A percentile compares a stretch with the other conserved stretches of the same genome.
Evolutionary conservation across 2,113 vertebrate genomes (phyloP).

Genomic region (Onychorhynchus coronatus): DNA sequence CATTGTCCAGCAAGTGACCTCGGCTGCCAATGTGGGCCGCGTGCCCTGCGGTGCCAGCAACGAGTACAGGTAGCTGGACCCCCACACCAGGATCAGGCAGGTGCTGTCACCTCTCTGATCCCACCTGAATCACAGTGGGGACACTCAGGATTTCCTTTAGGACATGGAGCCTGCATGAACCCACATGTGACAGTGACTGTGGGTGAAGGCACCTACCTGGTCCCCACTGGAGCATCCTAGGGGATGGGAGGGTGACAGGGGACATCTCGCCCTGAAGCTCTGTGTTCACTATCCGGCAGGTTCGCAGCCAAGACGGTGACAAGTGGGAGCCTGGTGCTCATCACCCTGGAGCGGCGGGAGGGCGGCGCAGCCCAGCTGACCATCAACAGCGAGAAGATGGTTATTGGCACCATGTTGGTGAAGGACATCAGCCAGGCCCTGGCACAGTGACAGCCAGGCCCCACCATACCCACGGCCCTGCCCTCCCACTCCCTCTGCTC

Average conservation of each 20-base stretch:
- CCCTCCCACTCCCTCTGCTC: background rate
- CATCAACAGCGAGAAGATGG: slow-evolving; percentile 97
- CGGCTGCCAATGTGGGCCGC: slow-evolving; percentile 86
- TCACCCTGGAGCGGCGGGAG: slow-evolving; percentile 82
- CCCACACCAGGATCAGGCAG: background rate
- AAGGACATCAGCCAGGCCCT: slow-evolving; percentile 91
- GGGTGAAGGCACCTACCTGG: accelerated
- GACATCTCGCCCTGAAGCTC: background rate
- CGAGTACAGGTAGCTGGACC: slow-evolving; percentile 85
- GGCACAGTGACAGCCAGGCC: slow-evolving; percentile 72
- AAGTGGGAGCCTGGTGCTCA: slow-evolving; percentile 87
- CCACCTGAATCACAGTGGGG: accelerated
- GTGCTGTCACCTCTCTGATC: accelerated
- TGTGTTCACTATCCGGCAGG: slow-evolving; percentile 60
- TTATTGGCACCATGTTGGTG: slow-evolving; percentile 95
- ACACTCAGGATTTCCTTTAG: background rate
- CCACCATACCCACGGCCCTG: accelerated
- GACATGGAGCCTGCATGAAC: background rate
- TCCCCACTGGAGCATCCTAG: accelerated
- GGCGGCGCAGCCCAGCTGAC: slow-evolving; percentile 80
- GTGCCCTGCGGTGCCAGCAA: slow-evolving; percentile 90
- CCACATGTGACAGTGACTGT: accelerated
- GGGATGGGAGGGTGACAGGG: background rate
- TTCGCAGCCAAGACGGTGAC: slow-evolving; percentile 91
- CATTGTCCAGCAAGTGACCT: slow-evolving; percentile 88